Conservation (phyloP, 1,140 invertebrate species). For the Argopecten irradians region DNA sequence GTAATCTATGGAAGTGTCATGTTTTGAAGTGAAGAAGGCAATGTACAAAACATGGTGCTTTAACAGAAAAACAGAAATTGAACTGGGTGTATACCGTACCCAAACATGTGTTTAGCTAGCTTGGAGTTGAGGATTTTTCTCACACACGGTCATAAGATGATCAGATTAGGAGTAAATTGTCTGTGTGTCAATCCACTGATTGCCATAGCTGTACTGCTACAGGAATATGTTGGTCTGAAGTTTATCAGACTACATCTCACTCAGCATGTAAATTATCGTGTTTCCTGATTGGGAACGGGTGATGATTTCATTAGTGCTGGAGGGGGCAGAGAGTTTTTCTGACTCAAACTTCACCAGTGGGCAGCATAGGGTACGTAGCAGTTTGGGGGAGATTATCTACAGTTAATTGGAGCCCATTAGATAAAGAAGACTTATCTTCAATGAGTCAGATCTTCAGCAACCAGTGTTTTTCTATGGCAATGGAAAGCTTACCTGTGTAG, state of each 20-base stretch:
- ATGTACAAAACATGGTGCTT: too few relatives aligned
- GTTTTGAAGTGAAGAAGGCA: too few relatives aligned
- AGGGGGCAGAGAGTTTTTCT: not conserved
- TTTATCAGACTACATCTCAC: not conserved
- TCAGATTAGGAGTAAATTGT: not conserved
- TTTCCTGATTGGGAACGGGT: not conserved
- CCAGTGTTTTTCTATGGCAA: not conserved
- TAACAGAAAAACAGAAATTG: too few relatives aligned
- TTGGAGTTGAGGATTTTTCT: not conserved
- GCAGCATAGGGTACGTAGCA: not conserved
- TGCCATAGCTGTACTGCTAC: not conserved
- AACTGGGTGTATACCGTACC: not conserved
- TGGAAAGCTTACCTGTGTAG: not conserved
- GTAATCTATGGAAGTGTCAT: too few relatives aligned
- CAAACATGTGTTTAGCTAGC: not conserved
- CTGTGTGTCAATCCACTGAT: not conserved
- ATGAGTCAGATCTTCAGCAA: not conserved
- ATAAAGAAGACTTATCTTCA: not conserved
- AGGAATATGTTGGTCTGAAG: not conserved
- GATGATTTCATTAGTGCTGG: not conserved
- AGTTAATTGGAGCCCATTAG: conserved; percentile 2
- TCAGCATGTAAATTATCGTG: not conserved
- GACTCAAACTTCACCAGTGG: not conserved
- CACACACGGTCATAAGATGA: not conserved
- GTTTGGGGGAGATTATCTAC: not conserved